These are phyloP conservation scores for Littorina saxatilis DNA, from an alignment of 1,140 invertebrate species.

Conservation along the genomic window DNA sequence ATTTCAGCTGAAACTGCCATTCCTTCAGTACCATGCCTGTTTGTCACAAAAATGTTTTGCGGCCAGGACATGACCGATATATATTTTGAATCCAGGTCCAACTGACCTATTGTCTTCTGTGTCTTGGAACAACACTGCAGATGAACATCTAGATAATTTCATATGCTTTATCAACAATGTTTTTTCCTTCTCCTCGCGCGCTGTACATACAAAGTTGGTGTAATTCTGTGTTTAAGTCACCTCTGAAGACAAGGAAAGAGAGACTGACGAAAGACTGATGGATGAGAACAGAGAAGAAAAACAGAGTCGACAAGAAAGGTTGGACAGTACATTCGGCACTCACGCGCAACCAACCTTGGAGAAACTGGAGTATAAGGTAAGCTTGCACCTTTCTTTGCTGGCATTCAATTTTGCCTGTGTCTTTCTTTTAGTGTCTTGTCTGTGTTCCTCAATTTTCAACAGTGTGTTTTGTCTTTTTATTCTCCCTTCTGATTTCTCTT, in stretches of 20 bases:
- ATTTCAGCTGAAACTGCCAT: too few species aligned
- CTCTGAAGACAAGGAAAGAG: neutral
- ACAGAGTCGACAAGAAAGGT: slow-evolving; percentile 38
- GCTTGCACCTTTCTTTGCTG: neutral
- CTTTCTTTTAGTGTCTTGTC: neutral
- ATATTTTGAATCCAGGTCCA: too few species aligned
- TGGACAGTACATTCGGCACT: slow-evolving; percentile 53
- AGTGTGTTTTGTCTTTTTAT: neutral
- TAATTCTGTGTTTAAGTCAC: too few species aligned
- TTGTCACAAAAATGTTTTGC: too few species aligned
- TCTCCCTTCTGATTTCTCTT: neutral
- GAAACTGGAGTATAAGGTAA: slow-evolving; percentile 58
- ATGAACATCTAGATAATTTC: too few species aligned
- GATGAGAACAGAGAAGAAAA: slow-evolving; percentile 50
- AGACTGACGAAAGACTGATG: slow-evolving; percentile 27
- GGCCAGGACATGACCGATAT: too few species aligned
- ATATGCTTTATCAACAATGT: too few species aligned
- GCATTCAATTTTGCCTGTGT: neutral
- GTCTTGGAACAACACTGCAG: too few species aligned
- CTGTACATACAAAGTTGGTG: too few species aligned
- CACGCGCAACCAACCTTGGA: slow-evolving; percentile 55
- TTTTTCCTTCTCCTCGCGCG: too few species aligned
- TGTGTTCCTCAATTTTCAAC: neutral
- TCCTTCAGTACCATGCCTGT: too few species aligned
- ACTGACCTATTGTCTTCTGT: too few species aligned